Conservation (phyloP, 2,888 invertebrate species). For the Drosophila robusta region DNA sequence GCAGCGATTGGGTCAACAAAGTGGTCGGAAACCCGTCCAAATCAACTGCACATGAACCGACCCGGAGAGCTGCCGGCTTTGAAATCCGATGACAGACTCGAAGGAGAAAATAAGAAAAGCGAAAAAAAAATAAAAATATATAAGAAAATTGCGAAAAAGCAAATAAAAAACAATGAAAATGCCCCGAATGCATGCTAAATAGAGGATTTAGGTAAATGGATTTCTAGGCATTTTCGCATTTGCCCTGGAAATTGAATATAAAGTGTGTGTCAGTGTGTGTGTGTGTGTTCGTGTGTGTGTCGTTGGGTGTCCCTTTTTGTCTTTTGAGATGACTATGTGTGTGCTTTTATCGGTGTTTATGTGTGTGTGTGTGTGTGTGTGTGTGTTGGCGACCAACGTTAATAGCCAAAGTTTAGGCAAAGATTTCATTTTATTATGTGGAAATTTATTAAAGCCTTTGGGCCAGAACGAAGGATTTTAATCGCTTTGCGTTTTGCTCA, state of each 20-base stretch:
- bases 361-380: conserved; percentile 17
- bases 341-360: conserved; percentile 16
- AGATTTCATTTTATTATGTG: conserved; percentile 80
- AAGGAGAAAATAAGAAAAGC: conserved; percentile 16
- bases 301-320: conserved; percentile 33
- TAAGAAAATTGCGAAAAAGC: conserved; percentile 42
- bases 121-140: conserved; percentile 4
- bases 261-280: conserved; percentile 46
- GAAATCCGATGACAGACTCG: conserved; percentile 70
- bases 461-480: conserved; percentile 63
- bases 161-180: conserved; percentile 79
- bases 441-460: conserved; percentile 76
- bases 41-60: conserved; percentile 48
- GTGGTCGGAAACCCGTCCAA: conserved; percentile 62
- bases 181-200: conserved; percentile 82
- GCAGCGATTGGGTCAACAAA: conserved; percentile 47
- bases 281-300: conserved; percentile 9
- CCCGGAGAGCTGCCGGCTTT: conserved; percentile 55
- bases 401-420: conserved; percentile 73
- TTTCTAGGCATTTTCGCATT: conserved; percentile 80
- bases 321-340: conserved; percentile 32
- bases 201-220: conserved; percentile 83
- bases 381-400: conserved; percentile 54
- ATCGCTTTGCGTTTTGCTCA: conserved; percentile 53
- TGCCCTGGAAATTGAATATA: conserved; percentile 75